Conservation (phyloP, 2,888 invertebrate species). For the Chelonus formosanus region DNA sequence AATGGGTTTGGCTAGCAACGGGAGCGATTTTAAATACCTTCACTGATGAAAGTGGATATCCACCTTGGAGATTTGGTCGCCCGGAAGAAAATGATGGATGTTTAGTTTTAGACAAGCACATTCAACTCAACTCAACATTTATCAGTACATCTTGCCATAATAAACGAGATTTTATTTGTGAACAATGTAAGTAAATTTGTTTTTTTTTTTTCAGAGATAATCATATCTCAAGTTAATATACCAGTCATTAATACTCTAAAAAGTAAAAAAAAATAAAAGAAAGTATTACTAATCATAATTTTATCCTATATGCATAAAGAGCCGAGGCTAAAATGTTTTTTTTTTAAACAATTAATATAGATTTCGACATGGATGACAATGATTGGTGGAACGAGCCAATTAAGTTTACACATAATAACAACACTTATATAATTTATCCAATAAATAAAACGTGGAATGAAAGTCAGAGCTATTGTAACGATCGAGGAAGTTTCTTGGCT, state of each 20-base stretch:
- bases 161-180: constrained; percentile 68
- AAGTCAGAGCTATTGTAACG: constrained; percentile 43
- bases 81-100: constrained; percentile 62
- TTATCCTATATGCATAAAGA: no score
- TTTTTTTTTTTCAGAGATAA: no score
- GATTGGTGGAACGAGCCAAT: constrained; percentile 49
- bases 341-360: constrained; percentile 30
- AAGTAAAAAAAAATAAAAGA: no score
- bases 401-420: constrained; percentile 45
- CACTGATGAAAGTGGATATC: constrained; percentile 48
- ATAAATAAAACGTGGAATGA: constrained; percentile 49
- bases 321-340: neutral
- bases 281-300: no score
- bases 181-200: constrained; percentile 48
- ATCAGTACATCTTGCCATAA: constrained; percentile 67
- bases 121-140: constrained; percentile 64
- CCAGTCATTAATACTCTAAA: no score
- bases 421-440: constrained; percentile 48
- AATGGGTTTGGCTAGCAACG: constrained; percentile 67
- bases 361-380: constrained; percentile 45
- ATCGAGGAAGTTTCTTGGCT: constrained; percentile 44
- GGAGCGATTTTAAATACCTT: constrained; percentile 65
- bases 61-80: constrained; percentile 47
- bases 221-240: no score
- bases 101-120: constrained; percentile 67